Conservation (phyloP, 2,113 vertebrate genomes). For the Ciconia maguari region DNA sequence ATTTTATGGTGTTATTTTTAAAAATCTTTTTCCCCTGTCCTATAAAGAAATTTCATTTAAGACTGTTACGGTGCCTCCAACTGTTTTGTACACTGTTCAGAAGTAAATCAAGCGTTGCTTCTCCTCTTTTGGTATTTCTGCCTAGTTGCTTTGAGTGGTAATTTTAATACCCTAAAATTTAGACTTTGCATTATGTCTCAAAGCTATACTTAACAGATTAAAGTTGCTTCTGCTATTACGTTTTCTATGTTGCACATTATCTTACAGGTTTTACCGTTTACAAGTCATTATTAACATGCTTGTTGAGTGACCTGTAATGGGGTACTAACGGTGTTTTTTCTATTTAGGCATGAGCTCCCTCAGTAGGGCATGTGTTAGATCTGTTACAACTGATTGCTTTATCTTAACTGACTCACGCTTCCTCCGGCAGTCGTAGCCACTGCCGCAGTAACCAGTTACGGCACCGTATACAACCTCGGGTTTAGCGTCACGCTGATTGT, state of each 20-base stretch:
- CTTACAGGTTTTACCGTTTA: neutral
- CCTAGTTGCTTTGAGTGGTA: neutral
- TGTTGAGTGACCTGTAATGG: neutral
- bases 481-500: too few relatives aligned
- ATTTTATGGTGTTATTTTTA: neutral
- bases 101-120: neutral
- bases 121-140: neutral
- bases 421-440: accelerated
- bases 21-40: neutral
- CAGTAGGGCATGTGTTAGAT: accelerated
- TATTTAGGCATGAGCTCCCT: neutral
- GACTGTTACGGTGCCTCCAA: neutral
- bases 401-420: neutral
- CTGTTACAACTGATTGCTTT: neutral
- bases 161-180: neutral
- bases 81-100: neutral
- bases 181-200: neutral
- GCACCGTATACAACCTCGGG: neutral
- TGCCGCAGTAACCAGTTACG: neutral
- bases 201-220: neutral
- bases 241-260: neutral
- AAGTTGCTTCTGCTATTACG: neutral
- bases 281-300: neutral
- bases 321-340: neutral
- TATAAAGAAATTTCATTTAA: neutral